phyloP scores from a whole-genome alignment of 2,888 invertebrate genomes.

The Agrochola litura region DNA sequence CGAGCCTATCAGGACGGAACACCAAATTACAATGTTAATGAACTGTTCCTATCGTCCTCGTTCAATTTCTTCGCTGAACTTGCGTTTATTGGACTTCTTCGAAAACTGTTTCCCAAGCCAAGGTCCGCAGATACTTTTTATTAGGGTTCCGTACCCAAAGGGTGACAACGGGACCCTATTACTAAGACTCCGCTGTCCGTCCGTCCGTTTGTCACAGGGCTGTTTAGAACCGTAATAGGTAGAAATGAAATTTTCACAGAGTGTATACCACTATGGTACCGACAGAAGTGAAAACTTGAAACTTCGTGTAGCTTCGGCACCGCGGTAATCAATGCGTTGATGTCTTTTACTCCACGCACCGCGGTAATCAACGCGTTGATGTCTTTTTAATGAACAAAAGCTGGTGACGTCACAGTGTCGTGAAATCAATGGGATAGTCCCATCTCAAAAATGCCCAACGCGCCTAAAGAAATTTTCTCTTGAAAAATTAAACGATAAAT shows the following conservation, averaged over 20 bases:
- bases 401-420: too few relatives aligned
- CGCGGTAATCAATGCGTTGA: too few relatives aligned
- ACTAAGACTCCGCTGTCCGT: background rate
- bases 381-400: too few relatives aligned
- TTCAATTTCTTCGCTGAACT: constrained; percentile 69
- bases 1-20: constrained; percentile 74
- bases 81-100: constrained; percentile 48
- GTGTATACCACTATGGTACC: background rate
- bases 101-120: constrained; percentile 32
- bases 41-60: constrained; percentile 70
- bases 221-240: background rate
- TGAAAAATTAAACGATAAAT: too few relatives aligned
- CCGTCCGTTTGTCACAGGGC: background rate
- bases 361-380: too few relatives aligned
- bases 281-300: too few relatives aligned
- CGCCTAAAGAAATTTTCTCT: too few relatives aligned
- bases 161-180: background rate
- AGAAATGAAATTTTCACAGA: background rate
- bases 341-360: too few relatives aligned
- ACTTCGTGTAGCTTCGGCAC: too few relatives aligned
- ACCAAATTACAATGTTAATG: constrained; percentile 82
- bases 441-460: too few relatives aligned
- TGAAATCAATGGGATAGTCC: too few relatives aligned
- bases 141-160: constrained; percentile 10
- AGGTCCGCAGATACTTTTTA: constrained; percentile 44